Conservation (phyloP, 2,888 invertebrate genomes). For the Petrophora chlorosata region DNA sequence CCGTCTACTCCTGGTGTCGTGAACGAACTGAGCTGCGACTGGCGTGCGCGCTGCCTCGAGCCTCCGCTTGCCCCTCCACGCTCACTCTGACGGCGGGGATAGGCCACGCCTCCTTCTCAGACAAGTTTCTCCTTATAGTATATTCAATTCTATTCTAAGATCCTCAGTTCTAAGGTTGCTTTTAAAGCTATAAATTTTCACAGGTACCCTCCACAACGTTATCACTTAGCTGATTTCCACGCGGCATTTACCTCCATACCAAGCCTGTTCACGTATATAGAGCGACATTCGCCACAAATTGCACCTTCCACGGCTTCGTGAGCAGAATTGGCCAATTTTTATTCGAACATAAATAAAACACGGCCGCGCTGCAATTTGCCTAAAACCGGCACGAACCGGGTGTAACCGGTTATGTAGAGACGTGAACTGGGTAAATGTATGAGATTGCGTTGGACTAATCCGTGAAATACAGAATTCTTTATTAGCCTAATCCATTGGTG, state of each 20-base stretch:
- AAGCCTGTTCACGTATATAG: slow-evolving; percentile 44
- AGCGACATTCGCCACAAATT: slow-evolving; percentile 25
- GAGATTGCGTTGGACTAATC: slow-evolving; percentile 25
- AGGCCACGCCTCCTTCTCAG: no score
- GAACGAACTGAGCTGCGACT: no score
- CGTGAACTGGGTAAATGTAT: slow-evolving; percentile 35
- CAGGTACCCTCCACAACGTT: slow-evolving; percentile 19
- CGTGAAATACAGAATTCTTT: no score
- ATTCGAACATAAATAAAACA: slow-evolving; percentile 76
- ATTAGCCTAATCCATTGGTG: slow-evolving; percentile 23
- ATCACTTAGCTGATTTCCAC: slow-evolving; percentile 47
- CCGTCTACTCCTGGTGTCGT: no score
- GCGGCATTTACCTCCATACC: slow-evolving; percentile 44
- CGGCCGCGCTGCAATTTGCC: slow-evolving; percentile 65
- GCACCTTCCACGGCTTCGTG: slow-evolving; percentile 20
- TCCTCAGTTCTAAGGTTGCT: no score
- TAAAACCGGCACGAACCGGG: slow-evolving; percentile 60
- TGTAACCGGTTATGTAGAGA: slow-evolving; percentile 39
- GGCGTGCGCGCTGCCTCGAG: no score
- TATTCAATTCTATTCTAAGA: no score
- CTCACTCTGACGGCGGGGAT: no score
- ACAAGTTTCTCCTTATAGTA: no score
- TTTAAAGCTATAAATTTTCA: slow-evolving; percentile 5
- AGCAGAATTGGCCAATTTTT: slow-evolving; percentile 68
- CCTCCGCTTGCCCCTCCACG: no score